These are phyloP conservation scores for Drosophila diplacantha DNA, from an alignment of 2,888 invertebrate species.

Conservation along the genomic window DNA sequence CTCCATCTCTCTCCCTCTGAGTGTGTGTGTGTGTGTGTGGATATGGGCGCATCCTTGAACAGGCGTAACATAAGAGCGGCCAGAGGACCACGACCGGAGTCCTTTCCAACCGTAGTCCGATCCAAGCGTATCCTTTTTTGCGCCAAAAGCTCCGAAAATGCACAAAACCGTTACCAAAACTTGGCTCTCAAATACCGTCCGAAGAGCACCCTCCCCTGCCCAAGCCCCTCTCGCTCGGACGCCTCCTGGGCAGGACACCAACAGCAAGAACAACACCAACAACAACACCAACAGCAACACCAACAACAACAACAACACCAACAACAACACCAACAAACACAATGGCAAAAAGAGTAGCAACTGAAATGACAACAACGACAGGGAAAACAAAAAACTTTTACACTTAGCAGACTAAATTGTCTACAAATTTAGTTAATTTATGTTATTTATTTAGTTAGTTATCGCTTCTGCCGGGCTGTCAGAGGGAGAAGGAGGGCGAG, in stretches of 20 bases:
- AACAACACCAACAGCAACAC: constrained; percentile 17
- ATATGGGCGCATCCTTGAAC: constrained; percentile 37
- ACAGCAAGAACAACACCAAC: constrained; percentile 7
- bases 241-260: constrained; percentile 16
- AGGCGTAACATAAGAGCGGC: constrained; percentile 29
- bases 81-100: constrained; percentile 9
- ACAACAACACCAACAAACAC: constrained; percentile 15
- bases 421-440: constrained; percentile 70
- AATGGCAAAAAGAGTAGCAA: constrained; percentile 18
- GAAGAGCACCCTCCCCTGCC: background rate
- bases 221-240: background rate
- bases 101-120: constrained; percentile 28
- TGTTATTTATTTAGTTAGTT: constrained; percentile 72
- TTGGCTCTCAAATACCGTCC: background rate
- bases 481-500: background rate
- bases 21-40: constrained; percentile 22
- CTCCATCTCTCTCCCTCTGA: background rate
- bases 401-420: constrained; percentile 70
- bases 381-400: constrained; percentile 59
- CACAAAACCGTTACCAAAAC: constrained; percentile 30
- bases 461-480: constrained; percentile 53
- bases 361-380: constrained; percentile 29
- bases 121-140: constrained; percentile 60
- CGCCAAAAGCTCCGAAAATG: constrained; percentile 38
- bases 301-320: constrained; percentile 8